Base-by-base conservation (phyloP, 2,113 vertebrate genomes). In the Plotosus lineatus region DNA sequence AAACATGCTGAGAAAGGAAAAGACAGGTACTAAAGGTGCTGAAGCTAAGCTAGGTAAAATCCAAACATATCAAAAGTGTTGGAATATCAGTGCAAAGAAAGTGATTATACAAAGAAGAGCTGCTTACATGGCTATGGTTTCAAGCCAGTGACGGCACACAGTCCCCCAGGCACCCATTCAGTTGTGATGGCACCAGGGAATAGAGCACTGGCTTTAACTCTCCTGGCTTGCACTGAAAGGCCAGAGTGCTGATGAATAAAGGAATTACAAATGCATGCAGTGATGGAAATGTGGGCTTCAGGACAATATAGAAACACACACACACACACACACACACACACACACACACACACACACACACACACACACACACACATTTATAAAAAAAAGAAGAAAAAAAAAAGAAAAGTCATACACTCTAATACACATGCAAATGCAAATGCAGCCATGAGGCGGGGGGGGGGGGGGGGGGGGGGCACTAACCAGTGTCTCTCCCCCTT, bases 261-360 rank as follows among this genome's bases (percentile, higher is more conserved):
- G 65, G 78, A 68, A 77, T 80, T 40, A 73, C 46, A 81, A 83
- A 81, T 78, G 6, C 75, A 83, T 86, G 82, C 69, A 82, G 82
- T 79, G 56, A 76, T 86, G 82, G 76, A 38, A 86, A 82, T 17
- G 65, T 79, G 63, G 76, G 66, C 85, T 82, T 63, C 71, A 66
- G 44, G 36, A 71, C 15, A 36, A 63, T 48, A 46, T 75, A 53
- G n/a, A n/a, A n/a, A n/a, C n/a, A n/a, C n/a, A n/a, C n/a, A n/a
- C n/a, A n/a, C n/a, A n/a, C n/a, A n/a, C n/a, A n/a, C n/a, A n/a
- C n/a, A n/a, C n/a, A n/a, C n/a, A n/a, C n/a, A n/a, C n/a, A n/a
- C n/a, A n/a, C n/a, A n/a, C n/a, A n/a, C n/a, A n/a, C n/a, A n/a
- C n/a, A n/a, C n/a, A n/a, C n/a, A n/a, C n/a, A n/a, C n/a, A n/a